phyloP scores from a whole-genome alignment of 1,140 invertebrate genomes.

The Sinella curviseta region DNA sequence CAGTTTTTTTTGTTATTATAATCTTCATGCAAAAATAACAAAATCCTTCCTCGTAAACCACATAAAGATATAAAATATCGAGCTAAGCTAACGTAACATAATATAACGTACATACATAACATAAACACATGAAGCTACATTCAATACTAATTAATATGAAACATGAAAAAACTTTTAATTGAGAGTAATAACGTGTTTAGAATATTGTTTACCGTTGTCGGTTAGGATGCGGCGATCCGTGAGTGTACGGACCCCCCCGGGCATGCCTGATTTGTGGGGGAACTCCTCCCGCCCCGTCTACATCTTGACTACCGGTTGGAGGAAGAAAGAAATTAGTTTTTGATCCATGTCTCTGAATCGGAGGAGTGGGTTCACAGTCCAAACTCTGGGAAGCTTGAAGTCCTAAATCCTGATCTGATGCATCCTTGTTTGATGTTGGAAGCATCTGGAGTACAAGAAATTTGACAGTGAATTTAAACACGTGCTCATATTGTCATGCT shows the following conservation, averaged over 20 bases:
- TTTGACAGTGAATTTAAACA: neutral
- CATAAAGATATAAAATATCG: too few species aligned
- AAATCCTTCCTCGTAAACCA: too few species aligned
- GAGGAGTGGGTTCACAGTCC: slow-evolving; percentile 89
- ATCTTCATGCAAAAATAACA: too few species aligned
- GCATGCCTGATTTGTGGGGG: slow-evolving; percentile 56
- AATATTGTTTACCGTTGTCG: slow-evolving; percentile 61
- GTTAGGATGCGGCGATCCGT: slow-evolving; percentile 73
- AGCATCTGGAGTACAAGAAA: slow-evolving; percentile 37
- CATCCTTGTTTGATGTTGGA: slow-evolving; percentile 61
- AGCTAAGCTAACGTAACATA: too few species aligned
- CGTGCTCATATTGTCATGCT: neutral
- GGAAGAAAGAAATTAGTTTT: slow-evolving; percentile 88
- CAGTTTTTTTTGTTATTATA: too few species aligned
- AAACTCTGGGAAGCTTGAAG: slow-evolving; percentile 75
- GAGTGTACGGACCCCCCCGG: slow-evolving; percentile 61
- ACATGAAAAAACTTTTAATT: too few species aligned
- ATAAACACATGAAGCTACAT: too few species aligned
- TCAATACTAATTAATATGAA: too few species aligned
- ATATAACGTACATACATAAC: too few species aligned
- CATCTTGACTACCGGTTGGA: slow-evolving; percentile 58
- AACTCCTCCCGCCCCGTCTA: slow-evolving; percentile 53
- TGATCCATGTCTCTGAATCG: slow-evolving; percentile 83
- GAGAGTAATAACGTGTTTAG: neutral
- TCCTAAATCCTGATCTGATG: slow-evolving; percentile 63